Percentiles rank a stretch among this genome's conserved stretches.
Evolutionary conservation across 1,140 invertebrate species (phyloP).

Genomic region (Penaeus japonicus): DNA sequence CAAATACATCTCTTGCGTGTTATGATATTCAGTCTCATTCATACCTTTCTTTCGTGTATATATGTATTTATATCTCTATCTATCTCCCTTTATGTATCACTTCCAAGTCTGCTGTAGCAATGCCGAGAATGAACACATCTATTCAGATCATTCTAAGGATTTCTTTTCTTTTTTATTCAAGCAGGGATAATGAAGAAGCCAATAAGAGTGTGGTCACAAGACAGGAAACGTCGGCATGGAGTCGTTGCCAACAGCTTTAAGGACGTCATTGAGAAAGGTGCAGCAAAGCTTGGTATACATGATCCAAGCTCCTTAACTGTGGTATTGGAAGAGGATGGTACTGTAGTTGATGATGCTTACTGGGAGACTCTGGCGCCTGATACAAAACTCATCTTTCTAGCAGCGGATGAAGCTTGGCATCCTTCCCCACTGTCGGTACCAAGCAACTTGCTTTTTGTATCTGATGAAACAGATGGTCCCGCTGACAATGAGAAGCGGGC

Average conservation of each 20-base stretch:
- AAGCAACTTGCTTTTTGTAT: constrained; percentile 24
- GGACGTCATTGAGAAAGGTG: constrained; percentile 37
- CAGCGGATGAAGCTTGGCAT: constrained; percentile 35
- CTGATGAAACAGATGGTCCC: constrained; percentile 42
- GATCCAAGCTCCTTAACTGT: constrained; percentile 27
- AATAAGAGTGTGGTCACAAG: constrained; percentile 51
- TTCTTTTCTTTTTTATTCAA: too few relatives aligned
- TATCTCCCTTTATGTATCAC: too few relatives aligned
- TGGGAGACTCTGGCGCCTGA: constrained; percentile 47
- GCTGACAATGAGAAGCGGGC: constrained; percentile 15
- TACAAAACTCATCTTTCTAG: constrained; percentile 39
- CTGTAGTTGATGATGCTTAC: constrained; percentile 48
- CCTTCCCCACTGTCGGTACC: constrained; percentile 40
- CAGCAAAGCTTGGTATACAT: constrained; percentile 30
- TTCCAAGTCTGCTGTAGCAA: too few relatives aligned
- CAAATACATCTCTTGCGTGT: too few relatives aligned
- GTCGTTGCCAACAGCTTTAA: constrained; percentile 41
- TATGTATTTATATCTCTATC: too few relatives aligned
- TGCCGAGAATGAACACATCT: too few relatives aligned
- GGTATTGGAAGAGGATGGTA: constrained; percentile 53
- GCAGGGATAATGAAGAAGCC: constrained; percentile 40
- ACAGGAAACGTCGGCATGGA: constrained; percentile 41
- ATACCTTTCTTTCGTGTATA: too few relatives aligned
- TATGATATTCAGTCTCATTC: too few relatives aligned
- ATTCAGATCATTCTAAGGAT: too few relatives aligned